These are phyloP conservation scores for Drosophila affinis DNA, from an alignment of 2,888 invertebrate genomes.

Conservation along the genomic window DNA sequence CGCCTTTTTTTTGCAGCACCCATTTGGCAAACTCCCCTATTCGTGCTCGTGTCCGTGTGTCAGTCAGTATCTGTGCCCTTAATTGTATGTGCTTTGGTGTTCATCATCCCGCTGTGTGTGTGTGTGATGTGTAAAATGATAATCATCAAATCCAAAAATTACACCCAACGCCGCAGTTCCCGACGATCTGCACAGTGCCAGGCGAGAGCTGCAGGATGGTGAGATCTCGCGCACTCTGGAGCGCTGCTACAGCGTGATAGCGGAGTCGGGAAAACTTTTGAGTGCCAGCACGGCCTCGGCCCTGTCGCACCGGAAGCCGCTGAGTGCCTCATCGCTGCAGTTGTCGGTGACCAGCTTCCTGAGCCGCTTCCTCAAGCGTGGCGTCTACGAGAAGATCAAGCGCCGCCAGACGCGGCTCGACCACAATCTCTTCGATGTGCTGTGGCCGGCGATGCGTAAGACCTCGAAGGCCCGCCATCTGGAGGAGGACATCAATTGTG, in stretches of 20 bases:
- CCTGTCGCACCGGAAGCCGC: conserved; percentile 82
- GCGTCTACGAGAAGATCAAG: conserved; percentile 90
- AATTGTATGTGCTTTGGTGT: conserved; percentile 21
- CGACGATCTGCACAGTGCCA: conserved; percentile 89
- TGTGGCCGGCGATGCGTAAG: conserved; percentile 94
- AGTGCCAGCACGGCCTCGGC: conserved; percentile 79
- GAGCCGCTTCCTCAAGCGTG: conserved; percentile 89
- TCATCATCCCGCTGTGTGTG: conserved; percentile 1
- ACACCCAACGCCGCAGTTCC: conserved; percentile 86
- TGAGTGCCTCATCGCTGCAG: conserved; percentile 86
- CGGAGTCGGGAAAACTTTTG: conserved; percentile 84
- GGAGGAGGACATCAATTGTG: conserved; percentile 90
- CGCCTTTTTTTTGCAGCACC: conserved; percentile 25
- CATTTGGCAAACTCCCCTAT: conserved; percentile 6
- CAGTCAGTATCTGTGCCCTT: conserved; percentile 1
- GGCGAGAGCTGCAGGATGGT: conserved; percentile 88
- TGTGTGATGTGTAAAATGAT: conserved; percentile 53
- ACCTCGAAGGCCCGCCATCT: conserved; percentile 86
- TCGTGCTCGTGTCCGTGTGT: not conserved
- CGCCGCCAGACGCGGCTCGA: conserved; percentile 91
- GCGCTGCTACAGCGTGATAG: conserved; percentile 89
- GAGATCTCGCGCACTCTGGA: conserved; percentile 90
- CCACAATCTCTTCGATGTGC: conserved; percentile 93
- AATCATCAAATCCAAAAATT: conserved; percentile 57
- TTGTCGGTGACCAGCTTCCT: conserved; percentile 86